Evolutionary conservation across 2,888 invertebrate species (phyloP).

Genomic region (Chirona hameri): DNA sequence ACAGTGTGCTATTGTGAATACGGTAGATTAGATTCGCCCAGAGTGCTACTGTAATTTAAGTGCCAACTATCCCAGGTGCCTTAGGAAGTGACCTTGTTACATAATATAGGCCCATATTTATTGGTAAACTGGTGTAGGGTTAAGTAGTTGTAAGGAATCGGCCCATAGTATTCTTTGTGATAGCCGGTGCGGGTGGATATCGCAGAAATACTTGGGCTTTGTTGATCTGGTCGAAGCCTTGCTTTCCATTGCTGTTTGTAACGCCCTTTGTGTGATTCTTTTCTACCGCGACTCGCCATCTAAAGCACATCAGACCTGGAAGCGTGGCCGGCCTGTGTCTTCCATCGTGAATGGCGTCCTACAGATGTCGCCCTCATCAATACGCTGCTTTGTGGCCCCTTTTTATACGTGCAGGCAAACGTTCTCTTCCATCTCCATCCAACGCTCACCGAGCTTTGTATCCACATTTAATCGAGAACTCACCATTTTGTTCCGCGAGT

Average conservation of each 20-base stretch:
- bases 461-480: conserved; percentile 8
- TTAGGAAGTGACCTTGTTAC: conserved; percentile 26
- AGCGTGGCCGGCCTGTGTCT: background rate
- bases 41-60: background rate
- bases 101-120: conserved; percentile 25
- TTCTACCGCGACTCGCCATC: conserved; percentile 2
- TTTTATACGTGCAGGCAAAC: background rate
- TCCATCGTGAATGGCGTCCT: background rate
- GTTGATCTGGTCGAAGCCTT: background rate
- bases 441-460: conserved; percentile 7
- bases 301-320: background rate
- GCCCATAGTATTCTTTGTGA: conserved; percentile 2
- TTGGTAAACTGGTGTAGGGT: conserved; percentile 24
- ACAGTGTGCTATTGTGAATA: conserved; percentile 8
- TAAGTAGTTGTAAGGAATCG: conserved; percentile 12
- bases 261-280: background rate
- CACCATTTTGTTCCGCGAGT: background rate
- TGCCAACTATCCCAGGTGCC: conserved; percentile 27
- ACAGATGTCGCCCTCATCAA: background rate
- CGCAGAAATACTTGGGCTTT: background rate
- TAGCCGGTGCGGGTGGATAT: background rate
- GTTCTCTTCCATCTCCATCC: background rate
- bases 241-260: conserved; percentile 12
- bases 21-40: conserved; percentile 4
- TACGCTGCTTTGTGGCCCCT: background rate